These are phyloP conservation scores for Limosa lapponica DNA, from an alignment of 2,797 vertebrate species.

Conservation along the genomic window DNA sequence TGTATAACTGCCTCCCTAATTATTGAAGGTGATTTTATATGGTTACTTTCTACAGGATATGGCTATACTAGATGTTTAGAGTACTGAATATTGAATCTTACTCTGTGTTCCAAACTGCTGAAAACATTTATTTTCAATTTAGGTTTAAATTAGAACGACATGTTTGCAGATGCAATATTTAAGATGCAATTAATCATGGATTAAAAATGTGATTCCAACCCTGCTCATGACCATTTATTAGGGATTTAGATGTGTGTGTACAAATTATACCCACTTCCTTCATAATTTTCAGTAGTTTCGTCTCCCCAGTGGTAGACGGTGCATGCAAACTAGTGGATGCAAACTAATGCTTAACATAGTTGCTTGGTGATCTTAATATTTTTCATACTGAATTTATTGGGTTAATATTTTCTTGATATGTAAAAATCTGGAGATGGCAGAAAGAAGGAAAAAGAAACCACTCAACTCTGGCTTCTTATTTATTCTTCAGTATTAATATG, in stretches of 20 bases:
- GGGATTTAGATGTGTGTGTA: rapidly evolving
- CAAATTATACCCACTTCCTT: background rate
- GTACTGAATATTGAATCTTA: background rate
- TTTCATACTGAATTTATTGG: background rate
- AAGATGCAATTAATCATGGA: background rate
- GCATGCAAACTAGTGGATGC: background rate
- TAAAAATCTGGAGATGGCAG: background rate
- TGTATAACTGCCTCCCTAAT: background rate
- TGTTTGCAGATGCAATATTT: background rate
- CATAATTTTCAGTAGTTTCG: background rate
- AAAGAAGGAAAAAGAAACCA: background rate
- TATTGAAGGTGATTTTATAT: background rate
- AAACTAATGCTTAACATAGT: background rate
- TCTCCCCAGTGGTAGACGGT: background rate
- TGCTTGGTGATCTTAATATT: background rate
- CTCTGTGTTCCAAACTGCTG: background rate
- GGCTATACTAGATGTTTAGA: background rate
- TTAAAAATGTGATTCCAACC: background rate
- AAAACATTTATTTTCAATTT: background rate
- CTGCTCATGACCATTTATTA: background rate
- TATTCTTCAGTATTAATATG: background rate
- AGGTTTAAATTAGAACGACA: background rate
- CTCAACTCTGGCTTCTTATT: background rate
- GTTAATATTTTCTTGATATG: background rate
- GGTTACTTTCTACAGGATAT: background rate